Conservation (phyloP, 1,140 invertebrate genomes). For the Lutraria rhynchaena region DNA sequence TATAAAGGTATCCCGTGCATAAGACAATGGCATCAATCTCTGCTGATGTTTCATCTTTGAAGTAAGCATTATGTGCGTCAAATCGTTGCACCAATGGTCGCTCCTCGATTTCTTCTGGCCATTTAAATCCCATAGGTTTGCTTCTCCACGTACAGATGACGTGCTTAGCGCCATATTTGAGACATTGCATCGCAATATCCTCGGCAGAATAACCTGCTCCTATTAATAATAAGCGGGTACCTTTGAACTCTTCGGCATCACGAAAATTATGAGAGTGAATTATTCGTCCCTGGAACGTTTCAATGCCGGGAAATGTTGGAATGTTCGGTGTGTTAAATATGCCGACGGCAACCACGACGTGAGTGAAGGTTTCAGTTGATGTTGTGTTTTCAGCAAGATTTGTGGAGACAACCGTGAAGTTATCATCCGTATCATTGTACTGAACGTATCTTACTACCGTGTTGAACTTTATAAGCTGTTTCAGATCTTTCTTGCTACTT, state of each 20-base stretch:
- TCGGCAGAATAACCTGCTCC: constrained; percentile 39
- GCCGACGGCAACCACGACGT: constrained; percentile 45
- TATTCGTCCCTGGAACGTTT: constrained; percentile 39
- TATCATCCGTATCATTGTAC: constrained; percentile 27
- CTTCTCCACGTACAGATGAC: constrained; percentile 19
- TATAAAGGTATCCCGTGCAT: constrained; percentile 51
- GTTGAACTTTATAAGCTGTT: constrained; percentile 22
- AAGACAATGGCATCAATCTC: constrained; percentile 51
- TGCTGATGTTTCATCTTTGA: constrained; percentile 37
- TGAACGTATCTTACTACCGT: constrained; percentile 41
- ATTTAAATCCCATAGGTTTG: constrained; percentile 50
- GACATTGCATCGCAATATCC: constrained; percentile 49
- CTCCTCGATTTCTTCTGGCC: constrained; percentile 41
- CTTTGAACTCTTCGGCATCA: constrained; percentile 46
- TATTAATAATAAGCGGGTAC: constrained; percentile 27
- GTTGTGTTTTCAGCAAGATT: not conserved
- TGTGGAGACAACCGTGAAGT: constrained; percentile 43
- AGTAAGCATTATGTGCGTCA: constrained; percentile 25
- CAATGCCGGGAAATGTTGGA: constrained; percentile 34
- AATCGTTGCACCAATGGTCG: constrained; percentile 30
- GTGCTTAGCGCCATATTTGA: constrained; percentile 38
- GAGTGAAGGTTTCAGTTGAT: constrained; percentile 21
- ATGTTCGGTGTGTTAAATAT: constrained; percentile 33
- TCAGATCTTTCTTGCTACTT: constrained; percentile 11
- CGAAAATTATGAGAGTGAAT: constrained; percentile 58